Evolutionary conservation across 2,113 vertebrate genomes (phyloP).

Genomic region (Uria lomvia): DNA sequence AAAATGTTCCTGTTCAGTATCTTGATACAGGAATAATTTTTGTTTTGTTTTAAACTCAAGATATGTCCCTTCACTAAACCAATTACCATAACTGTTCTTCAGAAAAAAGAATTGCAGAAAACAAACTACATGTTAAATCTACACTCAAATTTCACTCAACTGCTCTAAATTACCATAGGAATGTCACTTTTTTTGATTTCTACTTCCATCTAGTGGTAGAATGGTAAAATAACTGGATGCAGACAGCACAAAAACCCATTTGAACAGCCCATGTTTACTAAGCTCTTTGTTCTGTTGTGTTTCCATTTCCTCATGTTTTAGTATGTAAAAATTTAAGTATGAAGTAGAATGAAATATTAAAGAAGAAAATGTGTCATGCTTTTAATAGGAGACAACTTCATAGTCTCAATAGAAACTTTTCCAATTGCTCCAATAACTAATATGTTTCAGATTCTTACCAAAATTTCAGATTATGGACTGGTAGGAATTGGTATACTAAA

Average conservation of each 20-base stretch:
- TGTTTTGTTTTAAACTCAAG: background rate
- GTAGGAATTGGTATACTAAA: background rate
- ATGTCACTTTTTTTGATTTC: background rate
- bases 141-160: background rate
- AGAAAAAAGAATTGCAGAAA: background rate
- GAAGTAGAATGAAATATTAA: background rate
- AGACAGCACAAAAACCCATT: background rate
- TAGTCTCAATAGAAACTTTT: background rate
- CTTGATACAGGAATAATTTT: background rate
- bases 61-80: background rate
- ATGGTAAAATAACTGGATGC: background rate
- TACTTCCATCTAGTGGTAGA: conserved; percentile 39
- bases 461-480: background rate
- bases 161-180: rapidly evolving
- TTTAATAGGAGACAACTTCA: background rate
- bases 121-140: background rate
- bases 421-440: background rate
- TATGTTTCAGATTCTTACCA: background rate
- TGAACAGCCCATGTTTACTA: background rate
- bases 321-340: background rate
- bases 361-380: background rate
- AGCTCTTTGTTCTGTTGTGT: background rate
- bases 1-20: background rate
- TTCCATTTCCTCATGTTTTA: background rate
- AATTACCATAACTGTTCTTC: background rate